Evolutionary conservation across 1,140 invertebrate species (phyloP), one percentile per base, ranked within the genome.

Genomic region (Venturia canescens): DNA sequence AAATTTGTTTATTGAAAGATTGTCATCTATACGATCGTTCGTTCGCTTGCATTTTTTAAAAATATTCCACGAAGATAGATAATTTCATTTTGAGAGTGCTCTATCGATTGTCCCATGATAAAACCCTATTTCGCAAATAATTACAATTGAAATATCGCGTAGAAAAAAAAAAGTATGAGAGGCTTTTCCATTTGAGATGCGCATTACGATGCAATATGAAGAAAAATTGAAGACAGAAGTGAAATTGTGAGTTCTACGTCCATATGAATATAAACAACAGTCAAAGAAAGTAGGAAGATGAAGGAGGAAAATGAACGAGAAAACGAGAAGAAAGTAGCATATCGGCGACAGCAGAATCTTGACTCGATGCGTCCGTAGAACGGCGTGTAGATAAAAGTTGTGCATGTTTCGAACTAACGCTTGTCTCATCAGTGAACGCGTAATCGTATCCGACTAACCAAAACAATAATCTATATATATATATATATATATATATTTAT

Each of bases 371-470:
- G 71, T 74, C 71, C 71, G 23, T 74, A 74, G 38, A 26, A 74
- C 44, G 71, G 26, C 71, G 26, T 76, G 72, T 76, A 76, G 72
- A 77, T 60, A 69, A 81, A 76, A 70, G 53, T 80, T 69, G 48
- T 60, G 83, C 83, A 83, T 83, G 83, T 74, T 60, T 77, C 38
- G 13, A 23, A 74, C 83, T 85, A 86, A 86, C 80, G 83, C 85
- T 86, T 85, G 50, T 66, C 1, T 27, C 38, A 76, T 26, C 38
- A 76, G 50, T 80, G 78, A 80, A 76, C 69, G 82, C 78, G 83
- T 79, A 81, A 82, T 81, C 72, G 84, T 82, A 67, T 83, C 84
- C 77, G 82, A 87, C 86, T 86, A 86, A 88, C 86, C 81, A 27
- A 82, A 83, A 44, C 5, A 5, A 44, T n/a, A 44, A 44, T 9